These are phyloP conservation scores for Dione vanillae DNA, from an alignment of 2,888 invertebrate genomes.

Conservation along the genomic window DNA sequence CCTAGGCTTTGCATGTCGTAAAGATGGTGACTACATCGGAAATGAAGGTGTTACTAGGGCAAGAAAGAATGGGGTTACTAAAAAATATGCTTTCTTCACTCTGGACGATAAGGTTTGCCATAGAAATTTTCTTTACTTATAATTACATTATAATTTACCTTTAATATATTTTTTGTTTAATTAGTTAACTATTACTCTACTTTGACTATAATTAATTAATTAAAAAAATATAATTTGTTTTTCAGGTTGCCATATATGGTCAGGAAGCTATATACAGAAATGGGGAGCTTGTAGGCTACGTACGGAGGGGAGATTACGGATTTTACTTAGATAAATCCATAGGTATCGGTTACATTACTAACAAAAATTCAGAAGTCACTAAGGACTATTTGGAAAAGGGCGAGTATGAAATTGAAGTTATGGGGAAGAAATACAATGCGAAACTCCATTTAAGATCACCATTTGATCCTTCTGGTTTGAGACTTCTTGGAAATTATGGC, in stretches of 20 bases:
- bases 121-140: neutral
- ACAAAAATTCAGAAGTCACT: constrained; percentile 86
- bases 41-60: constrained; percentile 88
- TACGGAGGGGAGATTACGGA: constrained; percentile 92
- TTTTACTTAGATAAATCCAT: constrained; percentile 82
- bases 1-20: constrained; percentile 91
- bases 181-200: neutral
- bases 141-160: no score
- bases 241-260: constrained; percentile 90
- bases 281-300: constrained; percentile 89
- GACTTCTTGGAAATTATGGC: constrained; percentile 89
- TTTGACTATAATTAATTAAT: no score
- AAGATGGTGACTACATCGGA: constrained; percentile 91
- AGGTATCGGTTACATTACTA: constrained; percentile 84
- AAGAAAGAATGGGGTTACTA: constrained; percentile 87
- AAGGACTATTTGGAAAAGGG: constrained; percentile 88
- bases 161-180: no score
- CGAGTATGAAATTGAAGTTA: constrained; percentile 90
- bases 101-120: constrained; percentile 83
- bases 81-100: constrained; percentile 90
- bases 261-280: constrained; percentile 93
- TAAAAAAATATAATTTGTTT: constrained; percentile 38
- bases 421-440: constrained; percentile 90
- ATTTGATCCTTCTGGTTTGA: constrained; percentile 91
- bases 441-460: constrained; percentile 89